phyloP scores from a whole-genome alignment of 2,888 invertebrate genomes.

The Pandemis cinnamomeana region DNA sequence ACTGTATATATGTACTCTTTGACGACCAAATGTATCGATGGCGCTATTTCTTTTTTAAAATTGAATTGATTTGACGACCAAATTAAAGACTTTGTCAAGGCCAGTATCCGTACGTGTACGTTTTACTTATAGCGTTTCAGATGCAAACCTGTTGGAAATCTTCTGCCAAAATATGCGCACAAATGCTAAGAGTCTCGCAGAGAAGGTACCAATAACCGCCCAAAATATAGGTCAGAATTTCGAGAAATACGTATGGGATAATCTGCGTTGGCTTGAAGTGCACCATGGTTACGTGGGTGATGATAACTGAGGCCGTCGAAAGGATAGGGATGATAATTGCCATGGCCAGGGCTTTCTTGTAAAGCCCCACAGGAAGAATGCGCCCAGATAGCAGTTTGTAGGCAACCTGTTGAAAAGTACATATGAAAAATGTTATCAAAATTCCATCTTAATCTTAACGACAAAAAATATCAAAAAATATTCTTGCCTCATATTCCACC shows the following conservation, averaged over 20 bases:
- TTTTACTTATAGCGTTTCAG: not conserved
- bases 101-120: too few species aligned
- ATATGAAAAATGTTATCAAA: not conserved
- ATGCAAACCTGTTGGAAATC: slow-evolving; percentile 86
- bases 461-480: not conserved
- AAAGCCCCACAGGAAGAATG: slow-evolving; percentile 82
- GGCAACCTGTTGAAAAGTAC: slow-evolving; percentile 70
- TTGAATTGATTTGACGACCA: not conserved
- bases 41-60: too few species aligned
- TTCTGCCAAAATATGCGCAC: slow-evolving; percentile 87
- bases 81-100: too few species aligned
- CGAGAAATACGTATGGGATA: slow-evolving; percentile 88
- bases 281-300: slow-evolving; percentile 89
- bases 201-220: slow-evolving; percentile 90
- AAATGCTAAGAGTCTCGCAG: slow-evolving; percentile 86
- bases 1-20: not conserved
- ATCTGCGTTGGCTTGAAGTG: slow-evolving; percentile 87
- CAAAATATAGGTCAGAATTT: slow-evolving; percentile 87
- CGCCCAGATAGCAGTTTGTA: slow-evolving; percentile 86
- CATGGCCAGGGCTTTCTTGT: slow-evolving; percentile 84
- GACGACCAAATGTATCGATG: not conserved
- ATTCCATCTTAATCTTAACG: not conserved
- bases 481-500: slow-evolving; percentile 87
- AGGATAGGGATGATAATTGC: slow-evolving; percentile 85
- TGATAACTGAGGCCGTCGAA: slow-evolving; percentile 86